Percentiles rank a stretch among this genome's conserved stretches.
Evolutionary conservation across 2,888 invertebrate genomes (phyloP).

Genomic region (Bhutanitis thaidina): DNA sequence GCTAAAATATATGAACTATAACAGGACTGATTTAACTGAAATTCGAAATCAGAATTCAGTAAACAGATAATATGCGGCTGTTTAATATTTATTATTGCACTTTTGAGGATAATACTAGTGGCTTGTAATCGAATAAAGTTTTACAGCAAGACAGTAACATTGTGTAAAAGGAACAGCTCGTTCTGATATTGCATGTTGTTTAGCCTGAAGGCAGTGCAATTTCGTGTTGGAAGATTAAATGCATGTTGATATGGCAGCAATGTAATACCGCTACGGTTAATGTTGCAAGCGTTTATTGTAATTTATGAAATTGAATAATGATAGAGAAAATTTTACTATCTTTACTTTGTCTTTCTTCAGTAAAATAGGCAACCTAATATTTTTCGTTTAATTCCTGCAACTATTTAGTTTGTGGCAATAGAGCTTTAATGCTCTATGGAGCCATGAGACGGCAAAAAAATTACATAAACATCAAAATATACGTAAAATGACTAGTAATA

Average conservation of each 20-base stretch:
- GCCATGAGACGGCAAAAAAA: too few relatives aligned
- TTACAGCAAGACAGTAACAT: neutral
- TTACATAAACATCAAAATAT: too few relatives aligned
- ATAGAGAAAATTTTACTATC: neutral
- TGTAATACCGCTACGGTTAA: slow-evolving; percentile 7
- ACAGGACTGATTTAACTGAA: too few relatives aligned
- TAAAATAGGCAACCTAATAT: too few relatives aligned
- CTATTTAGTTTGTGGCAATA: too few relatives aligned
- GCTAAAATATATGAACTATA: too few relatives aligned
- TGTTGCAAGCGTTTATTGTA: slow-evolving; percentile 13
- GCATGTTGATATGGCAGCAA: slow-evolving; percentile 9
- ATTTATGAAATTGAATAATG: slow-evolving; percentile 14
- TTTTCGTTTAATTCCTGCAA: too few relatives aligned
- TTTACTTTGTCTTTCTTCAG: neutral
- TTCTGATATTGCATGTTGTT: slow-evolving; percentile 16
- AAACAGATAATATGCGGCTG: too few relatives aligned
- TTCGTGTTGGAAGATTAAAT: slow-evolving; percentile 16
- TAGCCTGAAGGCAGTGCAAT: slow-evolving; percentile 16
- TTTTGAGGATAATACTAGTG: neutral
- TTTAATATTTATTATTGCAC: too few relatives aligned
- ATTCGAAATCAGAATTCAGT: too few relatives aligned
- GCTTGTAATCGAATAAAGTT: neutral
- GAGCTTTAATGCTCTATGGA: too few relatives aligned
- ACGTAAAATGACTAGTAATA: too few relatives aligned
- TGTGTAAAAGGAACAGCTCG: slow-evolving; percentile 5